Base-by-base conservation (phyloP, 1,140 invertebrate species). In the Spodoptera frugiperda region DNA sequence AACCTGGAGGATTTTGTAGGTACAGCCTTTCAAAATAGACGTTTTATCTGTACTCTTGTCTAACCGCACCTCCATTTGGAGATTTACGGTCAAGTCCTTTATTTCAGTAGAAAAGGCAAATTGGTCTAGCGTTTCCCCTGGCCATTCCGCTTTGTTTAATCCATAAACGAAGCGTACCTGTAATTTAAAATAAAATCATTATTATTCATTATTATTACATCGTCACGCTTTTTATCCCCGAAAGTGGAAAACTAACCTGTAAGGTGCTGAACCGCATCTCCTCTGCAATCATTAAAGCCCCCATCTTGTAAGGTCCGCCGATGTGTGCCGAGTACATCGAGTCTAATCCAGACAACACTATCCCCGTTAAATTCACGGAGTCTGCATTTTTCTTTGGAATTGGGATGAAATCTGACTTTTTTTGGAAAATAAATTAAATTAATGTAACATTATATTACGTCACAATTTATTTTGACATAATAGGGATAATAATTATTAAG, bases 321-420 rank as follows among this genome's bases (percentile, higher is more conserved):
- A 57, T 76, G 4, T 87, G 80, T 3, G 86, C 78, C 0, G 83
- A 81, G 54, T 89, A 89, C 11, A 80, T 70, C 3, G 86, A 85
- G 49, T 91, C 88, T 44, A 92, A 71, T 2, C 90, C 90, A 46
- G 81, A 76, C 14, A 92, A 21, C 15, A 78, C 78, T 6, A 89
- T 30, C 39, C 86, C 80, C 12, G 48, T 53, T n/a, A 86, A 3
- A 10, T 6, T 8, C 2, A 48, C 6, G 0, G 19, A 61, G 0
- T 51, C 39, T 10, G n/a, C 3, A 30, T 30, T 39, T n/a, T 8
- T 15, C 11, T 2, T 3, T 39, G 9, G 0, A 9, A 0, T n/a
- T 14, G 10, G 8, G 3, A 10, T 9, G 3, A 19, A 19, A 17
- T 53, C 8, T 0, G 49, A 17, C n/a, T 53, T n/a, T 39, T 39